phyloP scores from a whole-genome alignment of 2,113 vertebrate species.

The Calyptommatus sinebrachiatus region DNA sequence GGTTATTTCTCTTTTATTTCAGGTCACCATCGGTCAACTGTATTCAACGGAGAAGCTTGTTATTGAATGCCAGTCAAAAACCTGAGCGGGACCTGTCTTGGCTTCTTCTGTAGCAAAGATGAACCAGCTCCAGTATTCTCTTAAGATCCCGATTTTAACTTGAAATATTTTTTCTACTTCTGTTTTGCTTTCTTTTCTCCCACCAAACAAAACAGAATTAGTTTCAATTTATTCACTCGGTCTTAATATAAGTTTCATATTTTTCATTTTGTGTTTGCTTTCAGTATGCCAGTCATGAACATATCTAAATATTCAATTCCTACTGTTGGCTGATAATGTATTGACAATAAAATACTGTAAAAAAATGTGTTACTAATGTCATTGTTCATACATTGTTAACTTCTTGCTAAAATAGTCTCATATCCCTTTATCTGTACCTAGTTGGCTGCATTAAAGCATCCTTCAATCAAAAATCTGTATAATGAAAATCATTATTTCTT shows the following conservation, averaged over 20 bases:
- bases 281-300: slow-evolving; percentile 31
- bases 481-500: too few relatives aligned
- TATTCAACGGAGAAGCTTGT: slow-evolving; percentile 76
- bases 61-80: slow-evolving; percentile 72
- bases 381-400: not conserved
- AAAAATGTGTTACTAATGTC: slow-evolving; percentile 25
- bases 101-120: slow-evolving; percentile 24
- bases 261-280: slow-evolving; percentile 31
- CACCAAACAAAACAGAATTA: not conserved
- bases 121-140: slow-evolving; percentile 57
- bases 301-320: not conserved
- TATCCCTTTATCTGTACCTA: too few relatives aligned
- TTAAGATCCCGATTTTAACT: slow-evolving; percentile 36
- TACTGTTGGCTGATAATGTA: slow-evolving; percentile 35
- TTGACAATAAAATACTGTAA: slow-evolving; percentile 64
- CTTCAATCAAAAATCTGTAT: too few relatives aligned
- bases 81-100: slow-evolving; percentile 37
- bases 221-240: not conserved
- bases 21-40: slow-evolving; percentile 78
- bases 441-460: too few relatives aligned
- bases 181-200: slow-evolving; percentile 10
- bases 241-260: slow-evolving; percentile 39
- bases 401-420: not conserved
- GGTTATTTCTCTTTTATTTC: slow-evolving; percentile 50
- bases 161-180: slow-evolving; percentile 20